Evolutionary conservation across 2,888 invertebrate genomes (phyloP), one percentile per base, ranked within the genome.

Genomic region (Apamea anceps): DNA sequence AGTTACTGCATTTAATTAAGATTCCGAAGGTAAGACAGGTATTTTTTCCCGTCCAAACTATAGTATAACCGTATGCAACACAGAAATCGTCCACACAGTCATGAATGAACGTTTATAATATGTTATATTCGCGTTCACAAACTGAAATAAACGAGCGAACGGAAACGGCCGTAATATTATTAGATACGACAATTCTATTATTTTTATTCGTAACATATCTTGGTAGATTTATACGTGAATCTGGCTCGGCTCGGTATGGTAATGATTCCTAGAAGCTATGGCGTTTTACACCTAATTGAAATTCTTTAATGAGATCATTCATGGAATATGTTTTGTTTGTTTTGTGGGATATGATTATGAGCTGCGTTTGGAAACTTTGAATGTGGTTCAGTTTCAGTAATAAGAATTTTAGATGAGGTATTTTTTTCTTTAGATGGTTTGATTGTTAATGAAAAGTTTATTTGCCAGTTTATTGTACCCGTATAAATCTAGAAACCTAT

Each of bases 111-210:
- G 93, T 94, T 95, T 90, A 91, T 90, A 92, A 90, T 93, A 96
- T 96, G 89, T 89, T 94, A 96, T 96, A 96, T 96, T 96, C 95
- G 96, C 96, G 95, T 95, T 94, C 94, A 93, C 93, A 94, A 91
- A 95, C 95, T 92, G 94, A 96, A 96, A 96, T 96, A 96, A 96
- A 96, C 96, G 93, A 94, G 95, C 94, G 95, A 96, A 95, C 96
- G 96, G 96, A 97, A 97, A 96, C 96, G 95, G 94, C 94, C 94
- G 95, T 93, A 93, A 93, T 96, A 97, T 97, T 96, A 96, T 96
- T 96, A 96, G 96, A 96, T 92, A 94, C 95, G 96, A 96, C 96
- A 96, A 96, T 96, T 96, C 96, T 96, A 96, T 97, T 97, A 96
- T 97, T 97, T 97, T 97, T 96, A 96, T 96, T 96, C 96, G 95